These are phyloP conservation scores for Decapterus maruadsi DNA, from an alignment of 2,797 vertebrate species.

Conservation along the genomic window DNA sequence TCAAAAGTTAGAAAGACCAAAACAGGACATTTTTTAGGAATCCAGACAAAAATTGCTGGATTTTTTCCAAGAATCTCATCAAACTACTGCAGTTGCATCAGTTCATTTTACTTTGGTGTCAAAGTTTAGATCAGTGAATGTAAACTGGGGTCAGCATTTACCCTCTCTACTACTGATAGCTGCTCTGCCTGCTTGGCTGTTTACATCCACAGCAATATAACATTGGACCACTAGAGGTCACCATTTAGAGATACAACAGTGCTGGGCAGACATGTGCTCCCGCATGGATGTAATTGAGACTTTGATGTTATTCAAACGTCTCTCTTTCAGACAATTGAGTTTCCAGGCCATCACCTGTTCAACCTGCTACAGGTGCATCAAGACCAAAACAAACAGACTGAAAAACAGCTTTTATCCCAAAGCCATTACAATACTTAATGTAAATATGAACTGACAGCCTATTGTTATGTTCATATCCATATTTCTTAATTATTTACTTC, in stretches of 20 bases:
- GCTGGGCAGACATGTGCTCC: not conserved
- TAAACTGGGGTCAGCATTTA: not conserved
- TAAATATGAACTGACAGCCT: no score
- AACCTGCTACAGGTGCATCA: no score
- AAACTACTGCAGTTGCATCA: not conserved
- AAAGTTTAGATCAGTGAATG: not conserved
- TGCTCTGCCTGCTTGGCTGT: not conserved
- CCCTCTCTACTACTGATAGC: not conserved
- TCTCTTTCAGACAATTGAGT: no score
- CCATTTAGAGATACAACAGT: not conserved
- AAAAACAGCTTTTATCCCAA: no score
- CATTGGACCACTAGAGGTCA: constrained; percentile 61
- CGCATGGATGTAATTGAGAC: not conserved
- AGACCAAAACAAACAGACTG: no score
- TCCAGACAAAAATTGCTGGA: no score
- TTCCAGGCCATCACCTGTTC: no score
- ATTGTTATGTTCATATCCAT: no score
- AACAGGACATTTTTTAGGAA: not conserved
- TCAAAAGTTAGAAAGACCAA: not conserved
- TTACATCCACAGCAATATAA: constrained; percentile 14
- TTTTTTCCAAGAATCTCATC: not conserved
- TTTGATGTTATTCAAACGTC: no score
- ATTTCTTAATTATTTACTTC: no score
- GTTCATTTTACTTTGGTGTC: not conserved
- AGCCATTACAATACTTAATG: no score